Conservation (phyloP, 53 echinoderm and acorn worm species). For the Mesocentrotus franciscanus region DNA sequence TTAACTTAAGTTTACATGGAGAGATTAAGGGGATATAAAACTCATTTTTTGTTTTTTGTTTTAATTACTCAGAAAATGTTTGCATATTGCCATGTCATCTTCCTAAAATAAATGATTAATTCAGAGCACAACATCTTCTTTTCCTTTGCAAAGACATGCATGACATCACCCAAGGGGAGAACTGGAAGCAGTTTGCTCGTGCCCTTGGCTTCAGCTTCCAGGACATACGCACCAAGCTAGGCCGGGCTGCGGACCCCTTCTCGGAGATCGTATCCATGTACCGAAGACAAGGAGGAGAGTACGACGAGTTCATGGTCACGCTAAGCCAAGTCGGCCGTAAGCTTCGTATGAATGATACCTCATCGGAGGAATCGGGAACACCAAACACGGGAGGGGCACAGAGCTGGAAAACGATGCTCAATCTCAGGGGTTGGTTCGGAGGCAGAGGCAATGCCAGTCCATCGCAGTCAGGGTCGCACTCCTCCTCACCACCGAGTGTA, state of each 20-base stretch:
- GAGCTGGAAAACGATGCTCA: slow-evolving; percentile 77
- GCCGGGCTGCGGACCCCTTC: slow-evolving; percentile 80
- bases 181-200: slow-evolving; percentile 94
- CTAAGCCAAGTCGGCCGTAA: slow-evolving; percentile 83
- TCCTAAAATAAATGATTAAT: too few relatives aligned
- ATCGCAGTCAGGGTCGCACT: slow-evolving; percentile 56
- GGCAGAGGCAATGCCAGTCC: slow-evolving; percentile 67
- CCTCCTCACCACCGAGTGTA: slow-evolving; percentile 65
- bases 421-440: slow-evolving; percentile 71
- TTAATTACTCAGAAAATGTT: too few relatives aligned
- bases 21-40: too few relatives aligned
- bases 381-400: neutral
- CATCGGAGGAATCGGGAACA: slow-evolving; percentile 61
- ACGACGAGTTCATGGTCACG: slow-evolving; percentile 82
- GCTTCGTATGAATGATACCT: slow-evolving; percentile 73
- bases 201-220: slow-evolving; percentile 83
- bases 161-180: slow-evolving; percentile 80
- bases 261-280: slow-evolving; percentile 81
- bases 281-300: slow-evolving; percentile 81
- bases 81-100: neutral
- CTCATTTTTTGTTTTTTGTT: too few relatives aligned
- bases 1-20: too few relatives aligned
- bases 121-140: too few relatives aligned
- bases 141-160: slow-evolving; percentile 74
- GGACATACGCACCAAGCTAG: slow-evolving; percentile 80